These are phyloP conservation scores for Chrysomela aeneicollis DNA, from an alignment of 2,888 invertebrate genomes.

Conservation along the genomic window DNA sequence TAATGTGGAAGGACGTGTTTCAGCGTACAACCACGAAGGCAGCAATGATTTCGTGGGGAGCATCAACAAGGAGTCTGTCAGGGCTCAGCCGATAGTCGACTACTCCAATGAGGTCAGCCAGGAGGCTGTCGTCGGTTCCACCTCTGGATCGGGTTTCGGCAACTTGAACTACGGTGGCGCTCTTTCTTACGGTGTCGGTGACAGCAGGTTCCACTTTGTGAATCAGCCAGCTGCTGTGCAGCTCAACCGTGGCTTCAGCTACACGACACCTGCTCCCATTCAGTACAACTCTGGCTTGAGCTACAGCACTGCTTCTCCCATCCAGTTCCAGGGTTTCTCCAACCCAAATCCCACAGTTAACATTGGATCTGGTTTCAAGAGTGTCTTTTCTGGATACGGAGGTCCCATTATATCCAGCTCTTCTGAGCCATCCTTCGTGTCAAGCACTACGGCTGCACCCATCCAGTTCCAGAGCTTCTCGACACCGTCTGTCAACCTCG, in stretches of 20 bases:
- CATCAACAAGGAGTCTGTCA: conserved; percentile 21
- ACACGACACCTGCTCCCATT: conserved; percentile 10
- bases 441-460: not conserved
- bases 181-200: too few relatives aligned
- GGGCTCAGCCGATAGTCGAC: conserved; percentile 11
- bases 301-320: not conserved
- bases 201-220: not conserved
- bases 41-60: conserved; percentile 30
- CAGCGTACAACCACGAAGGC: not conserved
- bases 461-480: conserved; percentile 1
- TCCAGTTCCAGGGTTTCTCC: not conserved
- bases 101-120: conserved; percentile 6
- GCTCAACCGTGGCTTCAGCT: conserved; percentile 2
- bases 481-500: not conserved
- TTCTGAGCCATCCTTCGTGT: conserved; percentile 1
- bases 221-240: not conserved
- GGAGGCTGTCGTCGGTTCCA: not conserved
- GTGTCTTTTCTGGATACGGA: conserved; percentile 2
- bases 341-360: not conserved
- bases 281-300: conserved; percentile 1
- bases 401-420: conserved; percentile 2
- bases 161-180: not conserved
- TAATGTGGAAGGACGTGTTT: conserved; percentile 23
- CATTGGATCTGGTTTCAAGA: not conserved
- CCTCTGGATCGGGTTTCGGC: conserved; percentile 7